Evolutionary conservation across 2,113 vertebrate species (phyloP).

Genomic region (Calyptomena viridis): DNA sequence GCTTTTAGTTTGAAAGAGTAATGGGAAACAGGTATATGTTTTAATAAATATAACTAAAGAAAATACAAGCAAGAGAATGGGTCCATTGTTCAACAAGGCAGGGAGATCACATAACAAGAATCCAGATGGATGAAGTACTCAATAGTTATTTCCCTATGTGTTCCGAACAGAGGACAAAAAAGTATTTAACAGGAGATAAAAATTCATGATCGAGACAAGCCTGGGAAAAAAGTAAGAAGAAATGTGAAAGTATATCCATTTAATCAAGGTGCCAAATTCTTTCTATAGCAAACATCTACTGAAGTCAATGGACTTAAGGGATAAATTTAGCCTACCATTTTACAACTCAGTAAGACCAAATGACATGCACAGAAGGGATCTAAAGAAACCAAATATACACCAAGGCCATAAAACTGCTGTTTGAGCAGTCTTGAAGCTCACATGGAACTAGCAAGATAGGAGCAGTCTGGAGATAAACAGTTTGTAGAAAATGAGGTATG

Average conservation of each 20-base stretch:
- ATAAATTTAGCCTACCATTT: conserved; percentile 49
- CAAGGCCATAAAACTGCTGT: conserved; percentile 18
- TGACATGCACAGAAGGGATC: conserved; percentile 3
- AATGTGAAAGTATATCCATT: background rate
- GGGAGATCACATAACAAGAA: conserved; percentile 43
- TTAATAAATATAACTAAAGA: conserved; percentile 47
- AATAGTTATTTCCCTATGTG: background rate
- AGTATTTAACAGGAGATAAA: background rate
- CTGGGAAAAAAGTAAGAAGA: background rate
- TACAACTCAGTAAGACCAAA: conserved; percentile 14
- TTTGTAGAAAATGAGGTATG: background rate
- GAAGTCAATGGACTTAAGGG: conserved; percentile 18
- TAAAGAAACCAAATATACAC: conserved; percentile 25
- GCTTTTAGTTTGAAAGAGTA: conserved; percentile 40
- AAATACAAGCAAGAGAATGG: conserved; percentile 36
- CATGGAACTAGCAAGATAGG: background rate
- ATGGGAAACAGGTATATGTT: conserved; percentile 42
- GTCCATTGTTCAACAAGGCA: conserved; percentile 42
- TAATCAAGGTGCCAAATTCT: conserved; percentile 13
- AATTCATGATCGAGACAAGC: background rate
- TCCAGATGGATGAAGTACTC: conserved; percentile 13
- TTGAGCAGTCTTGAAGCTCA: background rate
- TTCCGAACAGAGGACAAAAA: background rate
- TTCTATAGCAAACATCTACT: conserved; percentile 5
- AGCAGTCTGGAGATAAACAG: background rate